Base-by-base conservation (phyloP, 2,888 invertebrate species). In the Leucophora obtusa region DNA sequence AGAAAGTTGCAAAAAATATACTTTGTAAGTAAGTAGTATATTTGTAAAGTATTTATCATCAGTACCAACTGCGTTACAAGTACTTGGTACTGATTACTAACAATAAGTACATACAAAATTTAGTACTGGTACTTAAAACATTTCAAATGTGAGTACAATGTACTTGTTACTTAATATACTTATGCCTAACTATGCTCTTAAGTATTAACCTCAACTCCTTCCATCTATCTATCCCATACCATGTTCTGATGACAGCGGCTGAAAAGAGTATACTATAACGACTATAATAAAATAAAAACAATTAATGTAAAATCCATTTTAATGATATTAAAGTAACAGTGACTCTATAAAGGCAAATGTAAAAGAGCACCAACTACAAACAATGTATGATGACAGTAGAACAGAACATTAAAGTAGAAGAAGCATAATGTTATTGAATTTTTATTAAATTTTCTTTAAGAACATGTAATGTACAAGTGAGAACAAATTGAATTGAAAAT, bases 371-470 rank as follows among this genome's bases (percentile, higher is more conserved):
- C 28, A 28, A 28, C 28, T 6, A 28, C 28, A 28, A 28, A 28
- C 28, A 28, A 28, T 28, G 28, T 28, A 28, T 28, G 6, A 7
- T 7, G 6, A 28, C 28, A 6, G 28, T 28, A 7, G 4, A 28
- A 28, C 28, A 28, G 7, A 28, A 28, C 28, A 28, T 28, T 28
- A 28, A n/a, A 47, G 10, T 38, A 59, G 1, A 59, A 59, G 43
- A 15, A 59, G 21, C 10, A n/a, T 18, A 54, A 43, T 43, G 8
- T 54, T 56, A 33, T 54, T 18, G 54, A 66, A 24, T 66, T 66
- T 66, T 38, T 21, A 43, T 54, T 14, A 66, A 66, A 24, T 66
- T 66, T 66, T 21, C 24, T 66, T 54, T 21, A 66, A 56, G 66
- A 38, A n/a, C 54, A 66, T 56, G 35, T 54, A 53, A 38, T 28